Conservation (phyloP, 2,888 invertebrate species). For the Tenthredo notha region DNA sequence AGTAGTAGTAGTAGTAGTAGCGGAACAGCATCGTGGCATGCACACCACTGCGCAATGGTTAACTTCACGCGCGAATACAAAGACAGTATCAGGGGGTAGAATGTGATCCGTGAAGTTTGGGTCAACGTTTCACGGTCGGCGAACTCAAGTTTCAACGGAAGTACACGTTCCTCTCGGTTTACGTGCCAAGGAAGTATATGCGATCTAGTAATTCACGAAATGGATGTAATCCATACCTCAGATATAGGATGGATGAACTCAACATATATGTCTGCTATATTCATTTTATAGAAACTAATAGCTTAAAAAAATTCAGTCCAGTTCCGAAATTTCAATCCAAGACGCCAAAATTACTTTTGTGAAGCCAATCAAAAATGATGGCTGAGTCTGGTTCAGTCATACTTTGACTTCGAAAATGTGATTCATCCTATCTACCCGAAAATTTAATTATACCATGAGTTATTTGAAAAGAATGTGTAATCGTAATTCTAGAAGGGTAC, state of each 20-base stretch:
- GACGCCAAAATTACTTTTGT: not conserved
- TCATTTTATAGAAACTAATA: not conserved
- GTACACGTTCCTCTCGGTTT: not conserved
- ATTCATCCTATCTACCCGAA: too few species aligned
- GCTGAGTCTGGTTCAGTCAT: too few species aligned
- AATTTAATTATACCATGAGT: too few species aligned
- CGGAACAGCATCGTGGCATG: not conserved
- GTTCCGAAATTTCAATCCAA: not conserved
- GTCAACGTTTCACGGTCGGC: constrained; percentile 48
- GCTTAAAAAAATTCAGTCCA: not conserved
- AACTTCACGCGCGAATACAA: constrained; percentile 20
- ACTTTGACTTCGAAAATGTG: too few species aligned
- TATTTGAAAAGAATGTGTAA: too few species aligned
- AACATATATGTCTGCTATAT: too few species aligned
- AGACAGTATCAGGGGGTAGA: constrained; percentile 29
- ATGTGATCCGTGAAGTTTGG: constrained; percentile 20
- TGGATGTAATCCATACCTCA: not conserved
- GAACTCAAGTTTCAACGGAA: constrained; percentile 30
- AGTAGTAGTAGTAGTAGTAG: not conserved
- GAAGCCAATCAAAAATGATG: not conserved
- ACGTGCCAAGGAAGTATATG: not conserved
- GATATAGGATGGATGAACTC: not conserved
- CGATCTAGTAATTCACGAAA: constrained; percentile 6
- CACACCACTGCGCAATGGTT: constrained; percentile 7
- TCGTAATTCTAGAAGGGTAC: not conserved